Percentiles rank a stretch among this genome's conserved stretches.
Conservation (phyloP, 2,888 invertebrate species). For the Mesoligia furuncula region DNA sequence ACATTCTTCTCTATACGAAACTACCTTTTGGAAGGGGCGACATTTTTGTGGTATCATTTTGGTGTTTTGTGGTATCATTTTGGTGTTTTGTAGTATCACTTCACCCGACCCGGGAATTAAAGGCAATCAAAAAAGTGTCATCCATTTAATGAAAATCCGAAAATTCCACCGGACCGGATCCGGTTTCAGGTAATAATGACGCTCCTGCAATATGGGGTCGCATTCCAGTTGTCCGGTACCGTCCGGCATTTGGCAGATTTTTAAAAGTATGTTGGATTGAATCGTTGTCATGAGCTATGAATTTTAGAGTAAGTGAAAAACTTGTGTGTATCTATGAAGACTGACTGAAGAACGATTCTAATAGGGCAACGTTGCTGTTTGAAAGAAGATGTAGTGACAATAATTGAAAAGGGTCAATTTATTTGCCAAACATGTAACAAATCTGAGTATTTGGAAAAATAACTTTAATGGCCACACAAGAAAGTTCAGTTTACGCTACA, state of each 20-base stretch:
- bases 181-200: slow-evolving; percentile 46
- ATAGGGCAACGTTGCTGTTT: not conserved
- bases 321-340: not conserved
- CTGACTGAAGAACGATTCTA: not conserved
- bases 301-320: slow-evolving; percentile 10
- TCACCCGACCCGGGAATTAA: not conserved
- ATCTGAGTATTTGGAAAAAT: no score
- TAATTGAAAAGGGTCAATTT: no score
- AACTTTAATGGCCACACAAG: no score
- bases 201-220: slow-evolving; percentile 10
- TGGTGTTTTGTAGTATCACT: not conserved
- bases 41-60: not conserved
- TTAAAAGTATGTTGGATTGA: slow-evolving; percentile 51
- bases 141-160: not conserved
- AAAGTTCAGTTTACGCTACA: no score
- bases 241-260: slow-evolving; percentile 46
- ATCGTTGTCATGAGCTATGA: slow-evolving; percentile 29
- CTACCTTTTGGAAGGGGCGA: no score
- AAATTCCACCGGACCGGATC: not conserved
- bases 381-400: not conserved
- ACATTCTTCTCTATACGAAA: no score
- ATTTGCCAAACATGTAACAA: no score
- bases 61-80: not conserved
- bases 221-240: slow-evolving; percentile 37
- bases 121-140: not conserved